Conservation (phyloP, 1,140 invertebrate species). For the Pentalonia nigronervosa region DNA sequence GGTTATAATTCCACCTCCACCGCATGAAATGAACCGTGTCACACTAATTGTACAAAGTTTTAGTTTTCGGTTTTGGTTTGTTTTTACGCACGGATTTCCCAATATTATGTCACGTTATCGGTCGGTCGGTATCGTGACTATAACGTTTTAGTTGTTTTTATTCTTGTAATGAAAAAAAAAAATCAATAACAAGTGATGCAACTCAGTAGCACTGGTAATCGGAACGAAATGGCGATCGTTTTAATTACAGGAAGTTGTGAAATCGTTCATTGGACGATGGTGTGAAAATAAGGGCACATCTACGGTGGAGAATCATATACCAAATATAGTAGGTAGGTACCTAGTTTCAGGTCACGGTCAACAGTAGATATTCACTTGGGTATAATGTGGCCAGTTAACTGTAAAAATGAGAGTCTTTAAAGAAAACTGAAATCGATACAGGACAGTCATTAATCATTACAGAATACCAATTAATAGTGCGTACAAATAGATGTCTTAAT, state of each 20-base stretch:
- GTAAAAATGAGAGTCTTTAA: not conserved
- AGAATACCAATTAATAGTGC: not conserved
- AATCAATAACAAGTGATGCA: constrained; percentile 24
- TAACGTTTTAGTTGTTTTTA: constrained; percentile 1
- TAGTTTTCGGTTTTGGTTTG: constrained; percentile 43
- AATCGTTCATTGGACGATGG: constrained; percentile 28
- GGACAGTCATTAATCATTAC: not conserved
- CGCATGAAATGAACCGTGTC: constrained; percentile 16
- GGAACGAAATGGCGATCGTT: constrained; percentile 48
- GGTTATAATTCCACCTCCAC: not conserved
- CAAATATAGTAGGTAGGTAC: not conserved
- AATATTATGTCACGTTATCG: constrained; percentile 50
- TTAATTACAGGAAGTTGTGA: not conserved
- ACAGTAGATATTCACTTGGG: not conserved
- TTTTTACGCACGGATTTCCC: constrained; percentile 12
- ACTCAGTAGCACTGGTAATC: constrained; percentile 13
- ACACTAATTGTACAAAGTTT: constrained; percentile 1
- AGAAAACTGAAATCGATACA: constrained; percentile 11
- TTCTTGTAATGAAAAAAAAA: not conserved
- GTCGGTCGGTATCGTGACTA: constrained; percentile 11
- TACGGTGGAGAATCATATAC: not conserved
- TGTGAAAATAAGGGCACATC: not conserved
- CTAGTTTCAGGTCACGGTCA: constrained; percentile 36
- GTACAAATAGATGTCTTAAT: not conserved
- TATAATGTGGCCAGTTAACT: not conserved